Conservation (phyloP, 2,797 vertebrate species). For the Lithobates sylvaticus region DNA sequence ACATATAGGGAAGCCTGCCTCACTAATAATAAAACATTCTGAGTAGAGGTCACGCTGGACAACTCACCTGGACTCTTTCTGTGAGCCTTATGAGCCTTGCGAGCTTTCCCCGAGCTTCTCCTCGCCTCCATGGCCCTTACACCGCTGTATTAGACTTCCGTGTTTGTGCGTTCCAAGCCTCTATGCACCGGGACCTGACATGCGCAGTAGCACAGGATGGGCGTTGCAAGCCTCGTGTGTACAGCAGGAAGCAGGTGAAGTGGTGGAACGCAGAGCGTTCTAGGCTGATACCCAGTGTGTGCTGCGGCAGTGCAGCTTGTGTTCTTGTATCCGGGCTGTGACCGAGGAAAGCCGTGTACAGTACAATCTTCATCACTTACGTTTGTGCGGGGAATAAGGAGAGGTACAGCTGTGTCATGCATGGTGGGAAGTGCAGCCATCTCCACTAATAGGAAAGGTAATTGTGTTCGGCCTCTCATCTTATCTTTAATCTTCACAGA, state of each 20-base stretch:
- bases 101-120: neutral
- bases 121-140: conserved; percentile 36
- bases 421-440: no score
- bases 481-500: no score
- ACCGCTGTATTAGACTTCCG: neutral
- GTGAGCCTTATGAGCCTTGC: conserved; percentile 4
- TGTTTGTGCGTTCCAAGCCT: conserved; percentile 6
- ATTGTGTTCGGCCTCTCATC: no score
- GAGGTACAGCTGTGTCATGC: no score
- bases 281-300: neutral
- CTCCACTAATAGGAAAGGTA: no score
- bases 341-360: no score
- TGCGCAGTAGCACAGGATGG: neutral
- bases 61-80: conserved; percentile 19
- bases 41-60: neutral
- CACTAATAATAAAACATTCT: neutral
- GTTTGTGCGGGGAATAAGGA: no score
- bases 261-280: neutral
- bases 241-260: neutral
- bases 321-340: no score
- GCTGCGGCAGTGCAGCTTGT: neutral
- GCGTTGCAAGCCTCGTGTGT: conserved; percentile 35
- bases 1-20: neutral
- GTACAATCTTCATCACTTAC: neutral
- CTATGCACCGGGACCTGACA: neutral